phyloP scores from a whole-genome alignment of 2,888 invertebrate genomes.

The Dryadula phaetusa region DNA sequence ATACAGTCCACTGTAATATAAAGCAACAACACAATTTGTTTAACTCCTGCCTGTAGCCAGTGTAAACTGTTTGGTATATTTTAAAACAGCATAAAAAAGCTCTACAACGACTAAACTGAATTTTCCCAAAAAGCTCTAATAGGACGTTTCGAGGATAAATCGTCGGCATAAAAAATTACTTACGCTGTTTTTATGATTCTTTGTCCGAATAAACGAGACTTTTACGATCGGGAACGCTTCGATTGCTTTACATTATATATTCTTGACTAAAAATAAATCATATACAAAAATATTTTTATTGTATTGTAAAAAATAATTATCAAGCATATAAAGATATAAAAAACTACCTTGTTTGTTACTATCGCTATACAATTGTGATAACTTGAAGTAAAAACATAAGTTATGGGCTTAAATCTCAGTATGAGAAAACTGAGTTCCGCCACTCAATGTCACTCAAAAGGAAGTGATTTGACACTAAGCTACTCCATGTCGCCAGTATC shows the following conservation, averaged over 20 bases:
- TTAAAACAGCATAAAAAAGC: slow-evolving; percentile 25
- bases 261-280: slow-evolving; percentile 24
- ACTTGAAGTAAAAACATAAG: too few species aligned
- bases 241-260: slow-evolving; percentile 28
- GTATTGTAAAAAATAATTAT: too few species aligned
- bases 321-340: too few species aligned
- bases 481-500: neutral
- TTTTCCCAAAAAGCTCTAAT: slow-evolving; percentile 34
- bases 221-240: slow-evolving; percentile 36
- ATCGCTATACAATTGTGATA: neutral
- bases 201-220: slow-evolving; percentile 37
- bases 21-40: slow-evolving; percentile 2
- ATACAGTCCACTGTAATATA: neutral
- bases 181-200: slow-evolving; percentile 42
- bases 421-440: too few species aligned
- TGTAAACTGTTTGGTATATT: slow-evolving; percentile 20
- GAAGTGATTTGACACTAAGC: neutral
- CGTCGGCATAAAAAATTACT: slow-evolving; percentile 43
- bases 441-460: neutral
- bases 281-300: neutral
- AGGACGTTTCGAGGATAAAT: slow-evolving; percentile 36
- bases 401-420: too few species aligned
- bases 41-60: slow-evolving; percentile 9
- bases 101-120: slow-evolving; percentile 27
- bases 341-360: neutral